Evolutionary conservation across 2,888 invertebrate genomes (phyloP).

Genomic region (Lamellibrachia satsuma): DNA sequence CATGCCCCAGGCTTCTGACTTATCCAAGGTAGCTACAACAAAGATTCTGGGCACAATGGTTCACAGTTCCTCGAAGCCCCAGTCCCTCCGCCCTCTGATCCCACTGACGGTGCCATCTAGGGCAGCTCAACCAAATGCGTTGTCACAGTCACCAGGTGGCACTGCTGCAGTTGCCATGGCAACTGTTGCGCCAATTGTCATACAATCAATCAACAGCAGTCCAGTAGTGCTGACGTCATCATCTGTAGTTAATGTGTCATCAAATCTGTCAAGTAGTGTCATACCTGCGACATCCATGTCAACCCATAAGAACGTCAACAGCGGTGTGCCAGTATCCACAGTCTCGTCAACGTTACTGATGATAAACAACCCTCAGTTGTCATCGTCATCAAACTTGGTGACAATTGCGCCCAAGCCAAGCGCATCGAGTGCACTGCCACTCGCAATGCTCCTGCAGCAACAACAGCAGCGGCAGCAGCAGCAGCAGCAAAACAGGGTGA

Average conservation of each 20-base stretch:
- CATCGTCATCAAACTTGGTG: conserved; percentile 24
- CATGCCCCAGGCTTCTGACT: not conserved
- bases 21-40: conserved; percentile 27
- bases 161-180: not conserved
- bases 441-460: conserved; percentile 38
- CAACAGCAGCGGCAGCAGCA: conserved; percentile 8
- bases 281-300: not conserved
- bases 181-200: not conserved
- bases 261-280: not conserved
- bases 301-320: not conserved
- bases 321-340: not conserved
- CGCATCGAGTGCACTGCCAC: conserved; percentile 24
- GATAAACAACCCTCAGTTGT: not conserved
- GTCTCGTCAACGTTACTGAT: not conserved
- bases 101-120: not conserved
- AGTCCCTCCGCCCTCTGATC: conserved; percentile 37
- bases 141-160: not conserved
- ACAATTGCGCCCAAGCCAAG: conserved; percentile 35
- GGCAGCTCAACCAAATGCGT: not conserved
- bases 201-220: not conserved
- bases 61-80: conserved; percentile 86
- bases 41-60: conserved; percentile 90
- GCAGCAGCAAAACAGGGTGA: not conserved
- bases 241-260: not conserved
- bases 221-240: not conserved